Evolutionary conservation across 1,140 invertebrate genomes (phyloP), one percentile per base, ranked within the genome.

Genomic region (Zophobas atratus): DNA sequence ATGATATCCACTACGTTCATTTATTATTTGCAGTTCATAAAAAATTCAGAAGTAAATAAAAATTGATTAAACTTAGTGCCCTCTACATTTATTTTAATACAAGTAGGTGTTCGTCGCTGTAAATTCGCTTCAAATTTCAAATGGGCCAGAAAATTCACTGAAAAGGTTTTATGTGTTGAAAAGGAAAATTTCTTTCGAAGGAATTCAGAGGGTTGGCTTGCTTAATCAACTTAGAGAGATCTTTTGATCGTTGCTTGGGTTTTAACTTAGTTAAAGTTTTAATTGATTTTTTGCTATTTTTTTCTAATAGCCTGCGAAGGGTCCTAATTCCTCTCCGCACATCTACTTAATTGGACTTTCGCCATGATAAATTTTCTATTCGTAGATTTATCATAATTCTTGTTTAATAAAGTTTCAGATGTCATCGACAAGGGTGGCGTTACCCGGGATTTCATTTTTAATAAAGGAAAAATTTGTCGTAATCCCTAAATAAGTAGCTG

Each of bases 341-440:
- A 8, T 46, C 43, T 3, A 46, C 43, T 3, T 46, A 46, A 46
- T 46, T 46, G 43, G 43, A 46, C 36, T 35, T 60, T 60, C 36
- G 32, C 2, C 32, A 38, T 60, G 36, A 60, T 39, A n/a, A 39
- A 60, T 20, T 39, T 36, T 33, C 36, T 39, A 35, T 60, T 60
- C 20, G 33, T 20, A 43, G 60, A 67, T 67, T 67, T 67, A 67
- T 67, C 60, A 67, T 39, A 67, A 67, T 67, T 67, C 43, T 67
- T 43, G 43, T 67, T 43, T 67, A 41, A 67, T 67, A 33, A 67
- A 67, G 60, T 60, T 35, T 67, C 6, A n/a, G 60, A 1, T 67
- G 60, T 67, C 60, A 57, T 35, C 55, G 20, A 35, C 1, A 57
- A 34, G 3, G 43, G 51, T 3, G 53, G 39, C 36, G 60, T 43